These are phyloP conservation scores for Ectropis crepuscularia DNA, from an alignment of 2,888 invertebrate genomes.

Conservation along the genomic window DNA sequence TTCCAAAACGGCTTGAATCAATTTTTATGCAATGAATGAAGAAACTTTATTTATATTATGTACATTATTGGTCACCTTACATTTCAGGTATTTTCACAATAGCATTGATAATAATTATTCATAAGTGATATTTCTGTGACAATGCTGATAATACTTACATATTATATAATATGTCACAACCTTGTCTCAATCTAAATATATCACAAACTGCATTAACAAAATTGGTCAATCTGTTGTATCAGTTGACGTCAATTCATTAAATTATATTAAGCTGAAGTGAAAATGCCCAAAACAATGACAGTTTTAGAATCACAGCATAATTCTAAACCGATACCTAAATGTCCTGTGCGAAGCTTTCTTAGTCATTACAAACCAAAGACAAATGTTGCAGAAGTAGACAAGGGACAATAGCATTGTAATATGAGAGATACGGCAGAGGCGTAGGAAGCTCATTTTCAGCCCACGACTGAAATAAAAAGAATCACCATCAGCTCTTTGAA, in stretches of 20 bases:
- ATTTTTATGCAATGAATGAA: no score
- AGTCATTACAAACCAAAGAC: constrained; percentile 75
- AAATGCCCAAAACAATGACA: neutral
- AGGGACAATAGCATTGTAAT: constrained; percentile 75
- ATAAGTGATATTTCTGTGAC: no score
- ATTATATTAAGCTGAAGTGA: neutral
- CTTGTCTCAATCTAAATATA: no score
- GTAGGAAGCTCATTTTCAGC: constrained; percentile 72
- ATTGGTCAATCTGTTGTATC: no score
- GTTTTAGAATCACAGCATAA: constrained; percentile 13
- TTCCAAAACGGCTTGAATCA: neutral
- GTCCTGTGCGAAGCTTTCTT: constrained; percentile 67
- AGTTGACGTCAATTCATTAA: neutral
- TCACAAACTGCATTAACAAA: no score
- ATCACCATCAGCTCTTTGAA: no score
- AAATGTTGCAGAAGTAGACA: constrained; percentile 76
- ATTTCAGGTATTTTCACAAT: neutral
- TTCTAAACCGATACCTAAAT: constrained; percentile 62
- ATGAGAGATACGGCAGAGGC: constrained; percentile 72
- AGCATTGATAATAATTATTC: no score
- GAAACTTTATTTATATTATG: no score
- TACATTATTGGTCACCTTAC: no score
- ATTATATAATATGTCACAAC: no score
- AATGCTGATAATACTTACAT: no score
- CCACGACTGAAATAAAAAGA: constrained; percentile 65